Conservation (phyloP, 2,888 invertebrate species). For the Morpho helenor region DNA sequence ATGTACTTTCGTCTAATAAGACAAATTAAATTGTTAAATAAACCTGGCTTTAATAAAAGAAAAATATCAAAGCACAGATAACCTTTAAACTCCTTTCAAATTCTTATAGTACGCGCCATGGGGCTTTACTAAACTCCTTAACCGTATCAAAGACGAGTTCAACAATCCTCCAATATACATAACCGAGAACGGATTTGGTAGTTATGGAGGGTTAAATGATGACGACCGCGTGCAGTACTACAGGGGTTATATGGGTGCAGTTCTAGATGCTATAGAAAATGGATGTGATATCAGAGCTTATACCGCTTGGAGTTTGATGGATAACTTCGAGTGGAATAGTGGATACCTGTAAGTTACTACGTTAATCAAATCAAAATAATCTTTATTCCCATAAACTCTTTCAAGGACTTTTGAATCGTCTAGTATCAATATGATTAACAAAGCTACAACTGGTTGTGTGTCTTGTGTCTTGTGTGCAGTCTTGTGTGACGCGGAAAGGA, state of each 20-base stretch:
- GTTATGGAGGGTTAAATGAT: slow-evolving; percentile 62
- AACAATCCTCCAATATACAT: slow-evolving; percentile 42
- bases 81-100: too few species aligned
- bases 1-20: too few species aligned
- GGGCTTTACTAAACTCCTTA: slow-evolving; percentile 75
- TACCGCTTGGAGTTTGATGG: slow-evolving; percentile 77
- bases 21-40: too few species aligned
- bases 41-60: too few species aligned
- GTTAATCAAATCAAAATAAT: too few species aligned
- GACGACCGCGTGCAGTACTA: slow-evolving; percentile 56
- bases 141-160: slow-evolving; percentile 39
- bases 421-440: too few species aligned
- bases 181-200: slow-evolving; percentile 75
- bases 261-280: slow-evolving; percentile 50
- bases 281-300: slow-evolving; percentile 61
- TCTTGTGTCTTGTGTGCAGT: neutral
- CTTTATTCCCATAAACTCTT: too few species aligned
- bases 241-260: slow-evolving; percentile 55
- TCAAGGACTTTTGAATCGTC: too few species aligned
- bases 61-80: too few species aligned
- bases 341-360: slow-evolving; percentile 63
- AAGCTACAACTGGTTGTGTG: too few species aligned
- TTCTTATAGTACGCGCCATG: slow-evolving; percentile 63
- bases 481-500: too few species aligned
- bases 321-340: slow-evolving; percentile 77